Conservation (phyloP, 1,140 invertebrate species). For the Temnothorax curvispinosus region DNA sequence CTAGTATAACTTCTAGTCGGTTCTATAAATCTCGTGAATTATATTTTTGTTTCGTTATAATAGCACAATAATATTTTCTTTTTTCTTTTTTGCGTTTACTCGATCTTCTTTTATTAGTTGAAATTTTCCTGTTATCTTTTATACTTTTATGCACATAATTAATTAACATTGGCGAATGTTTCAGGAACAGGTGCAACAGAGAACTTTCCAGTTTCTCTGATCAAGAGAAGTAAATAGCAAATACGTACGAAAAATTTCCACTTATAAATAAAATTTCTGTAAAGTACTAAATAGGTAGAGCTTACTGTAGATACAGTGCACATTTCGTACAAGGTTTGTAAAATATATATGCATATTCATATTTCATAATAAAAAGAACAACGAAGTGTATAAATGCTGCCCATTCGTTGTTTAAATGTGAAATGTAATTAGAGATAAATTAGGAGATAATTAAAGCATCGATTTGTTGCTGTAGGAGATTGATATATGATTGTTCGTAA, state of each 20-base stretch:
- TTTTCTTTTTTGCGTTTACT: background rate
- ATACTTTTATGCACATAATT: conserved; percentile 35
- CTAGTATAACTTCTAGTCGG: background rate
- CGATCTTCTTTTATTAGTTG: background rate
- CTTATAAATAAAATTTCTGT: conserved; percentile 34
- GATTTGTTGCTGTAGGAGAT: background rate
- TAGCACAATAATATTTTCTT: background rate
- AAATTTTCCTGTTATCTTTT: conserved; percentile 25
- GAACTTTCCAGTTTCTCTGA: conserved; percentile 48
- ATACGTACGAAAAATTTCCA: conserved; percentile 35
- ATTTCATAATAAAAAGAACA: conserved; percentile 43
- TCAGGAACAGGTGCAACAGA: conserved; percentile 58
- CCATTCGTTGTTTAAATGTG: conserved; percentile 36
- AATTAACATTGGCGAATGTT: conserved; percentile 67
- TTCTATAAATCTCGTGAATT: background rate
- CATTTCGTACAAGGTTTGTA: conserved; percentile 52
- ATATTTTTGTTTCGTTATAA: conserved; percentile 36
- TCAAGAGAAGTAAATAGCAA: conserved; percentile 52
- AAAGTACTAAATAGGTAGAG: background rate
- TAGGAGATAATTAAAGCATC: conserved; percentile 8
- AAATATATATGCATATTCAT: conserved; percentile 32
- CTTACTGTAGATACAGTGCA: background rate
- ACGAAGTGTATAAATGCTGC: conserved; percentile 24
- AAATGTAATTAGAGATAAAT: conserved; percentile 15
- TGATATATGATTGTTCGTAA: conserved; percentile 32